Percentiles rank a stretch among this genome's conserved stretches.
Evolutionary conservation across 2,888 invertebrate species (phyloP).

Genomic region (Scaptomyza caliginosa): DNA sequence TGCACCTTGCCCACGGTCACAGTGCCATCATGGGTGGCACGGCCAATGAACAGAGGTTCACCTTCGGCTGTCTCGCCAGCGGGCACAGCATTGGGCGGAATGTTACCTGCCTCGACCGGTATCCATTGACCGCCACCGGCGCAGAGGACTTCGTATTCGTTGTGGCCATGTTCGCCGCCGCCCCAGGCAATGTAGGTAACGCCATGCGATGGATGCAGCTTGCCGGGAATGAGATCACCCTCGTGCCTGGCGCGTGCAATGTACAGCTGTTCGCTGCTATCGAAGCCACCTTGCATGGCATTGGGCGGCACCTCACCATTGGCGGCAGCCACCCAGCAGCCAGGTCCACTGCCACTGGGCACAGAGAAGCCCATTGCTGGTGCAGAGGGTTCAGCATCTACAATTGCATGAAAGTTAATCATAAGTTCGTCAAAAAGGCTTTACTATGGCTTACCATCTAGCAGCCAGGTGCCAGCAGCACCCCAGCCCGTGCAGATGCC

Average conservation of each 20-base stretch:
- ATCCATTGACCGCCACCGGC: constrained; percentile 88
- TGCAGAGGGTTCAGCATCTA: constrained; percentile 69
- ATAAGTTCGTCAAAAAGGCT: neutral
- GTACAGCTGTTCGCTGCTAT: constrained; percentile 86
- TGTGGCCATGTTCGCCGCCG: constrained; percentile 88
- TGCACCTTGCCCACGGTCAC: constrained; percentile 93
- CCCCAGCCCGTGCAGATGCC: constrained; percentile 96
- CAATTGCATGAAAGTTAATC: neutral
- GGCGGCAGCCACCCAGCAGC: constrained; percentile 86
- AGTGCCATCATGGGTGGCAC: constrained; percentile 90
- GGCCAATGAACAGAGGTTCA: constrained; percentile 91
- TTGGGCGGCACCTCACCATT: constrained; percentile 89
- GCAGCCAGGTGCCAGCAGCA: constrained; percentile 91
- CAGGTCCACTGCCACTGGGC: constrained; percentile 80
- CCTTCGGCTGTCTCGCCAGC: constrained; percentile 91
- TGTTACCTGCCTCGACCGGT: constrained; percentile 86
- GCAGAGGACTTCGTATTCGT: constrained; percentile 89
- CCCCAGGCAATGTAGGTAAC: constrained; percentile 91
- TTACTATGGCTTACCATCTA: constrained; percentile 88
- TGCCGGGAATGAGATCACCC: constrained; percentile 91
- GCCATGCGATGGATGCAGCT: constrained; percentile 88
- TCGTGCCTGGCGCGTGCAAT: constrained; percentile 89
- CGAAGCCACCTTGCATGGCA: constrained; percentile 88
- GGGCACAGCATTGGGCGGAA: constrained; percentile 90
- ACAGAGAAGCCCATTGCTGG: constrained; percentile 70